Conservation (phyloP, 2,888 invertebrate species). For the Pterobdella sp. region DNA sequence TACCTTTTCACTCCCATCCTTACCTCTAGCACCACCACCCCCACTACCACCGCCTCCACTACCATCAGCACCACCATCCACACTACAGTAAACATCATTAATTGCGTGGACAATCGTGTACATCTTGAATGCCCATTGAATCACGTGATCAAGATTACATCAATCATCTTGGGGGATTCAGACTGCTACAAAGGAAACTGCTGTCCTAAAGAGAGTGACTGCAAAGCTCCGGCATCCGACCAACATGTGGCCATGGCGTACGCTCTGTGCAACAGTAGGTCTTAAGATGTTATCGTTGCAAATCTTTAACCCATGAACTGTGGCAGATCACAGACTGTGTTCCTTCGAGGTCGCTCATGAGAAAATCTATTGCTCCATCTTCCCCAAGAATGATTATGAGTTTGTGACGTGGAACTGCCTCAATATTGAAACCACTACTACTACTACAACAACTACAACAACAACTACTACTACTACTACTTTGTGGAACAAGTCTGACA, state of each 20-base stretch:
- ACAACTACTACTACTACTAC: neutral
- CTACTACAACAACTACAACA: neutral
- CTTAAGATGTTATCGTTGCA: too few species aligned
- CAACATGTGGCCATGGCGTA: neutral
- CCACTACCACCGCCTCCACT: too few species aligned
- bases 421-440: neutral
- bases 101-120: neutral
- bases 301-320: too few species aligned
- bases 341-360: neutral
- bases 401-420: neutral
- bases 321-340: too few species aligned
- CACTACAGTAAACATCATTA: too few species aligned
- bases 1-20: too few species aligned
- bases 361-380: conserved; percentile 7
- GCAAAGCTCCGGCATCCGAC: neutral
- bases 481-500: neutral
- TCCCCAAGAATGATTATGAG: conserved; percentile 20
- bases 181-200: conserved; percentile 15
- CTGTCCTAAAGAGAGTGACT: conserved; percentile 12
- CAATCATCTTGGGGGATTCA: conserved; percentile 3
- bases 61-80: too few species aligned
- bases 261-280: conserved; percentile 9
- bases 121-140: neutral
- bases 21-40: too few species aligned
- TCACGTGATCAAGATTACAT: neutral